Conservation (phyloP, 2,113 vertebrate genomes). For the Poeciliopsis retropinna region DNA sequence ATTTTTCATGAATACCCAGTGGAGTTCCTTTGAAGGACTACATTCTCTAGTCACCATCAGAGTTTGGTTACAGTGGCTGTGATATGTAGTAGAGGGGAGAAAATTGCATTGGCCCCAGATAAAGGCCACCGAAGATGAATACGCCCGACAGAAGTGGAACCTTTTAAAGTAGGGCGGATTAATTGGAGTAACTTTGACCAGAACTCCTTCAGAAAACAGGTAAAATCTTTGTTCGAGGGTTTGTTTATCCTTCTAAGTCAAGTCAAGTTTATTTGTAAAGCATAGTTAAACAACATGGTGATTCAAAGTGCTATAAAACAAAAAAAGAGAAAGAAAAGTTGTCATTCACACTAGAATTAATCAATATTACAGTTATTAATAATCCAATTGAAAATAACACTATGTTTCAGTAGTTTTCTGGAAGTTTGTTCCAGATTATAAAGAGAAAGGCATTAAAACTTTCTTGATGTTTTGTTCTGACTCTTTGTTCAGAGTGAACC, state of each 20-base stretch:
- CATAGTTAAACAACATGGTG: too few species aligned
- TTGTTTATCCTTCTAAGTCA: constrained; percentile 14
- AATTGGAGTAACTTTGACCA: constrained; percentile 52
- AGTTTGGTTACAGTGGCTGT: constrained; percentile 58
- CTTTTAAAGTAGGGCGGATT: constrained; percentile 52
- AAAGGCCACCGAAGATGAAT: constrained; percentile 63
- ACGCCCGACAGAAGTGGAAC: constrained; percentile 27
- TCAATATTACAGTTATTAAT: too few species aligned
- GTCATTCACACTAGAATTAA: too few species aligned
- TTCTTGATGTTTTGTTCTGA: too few species aligned
- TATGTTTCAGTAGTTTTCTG: too few species aligned
- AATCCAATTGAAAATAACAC: too few species aligned
- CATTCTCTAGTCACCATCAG: constrained; percentile 60
- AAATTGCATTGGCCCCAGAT: constrained; percentile 64
- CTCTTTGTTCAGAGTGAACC: too few species aligned
- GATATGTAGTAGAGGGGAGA: constrained; percentile 57
- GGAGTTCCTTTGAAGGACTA: constrained; percentile 68
- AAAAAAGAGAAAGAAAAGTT: too few species aligned
- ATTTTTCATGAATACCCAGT: constrained; percentile 77
- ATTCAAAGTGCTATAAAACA: too few species aligned
- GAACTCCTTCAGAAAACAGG: constrained; percentile 31
- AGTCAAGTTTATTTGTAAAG: too few species aligned
- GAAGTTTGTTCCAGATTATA: too few species aligned
- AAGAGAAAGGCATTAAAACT: too few species aligned
- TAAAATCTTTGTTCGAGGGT: constrained; percentile 2